phyloP scores from a whole-genome alignment of 2,888 invertebrate genomes.

The Nycteola revayana region DNA sequence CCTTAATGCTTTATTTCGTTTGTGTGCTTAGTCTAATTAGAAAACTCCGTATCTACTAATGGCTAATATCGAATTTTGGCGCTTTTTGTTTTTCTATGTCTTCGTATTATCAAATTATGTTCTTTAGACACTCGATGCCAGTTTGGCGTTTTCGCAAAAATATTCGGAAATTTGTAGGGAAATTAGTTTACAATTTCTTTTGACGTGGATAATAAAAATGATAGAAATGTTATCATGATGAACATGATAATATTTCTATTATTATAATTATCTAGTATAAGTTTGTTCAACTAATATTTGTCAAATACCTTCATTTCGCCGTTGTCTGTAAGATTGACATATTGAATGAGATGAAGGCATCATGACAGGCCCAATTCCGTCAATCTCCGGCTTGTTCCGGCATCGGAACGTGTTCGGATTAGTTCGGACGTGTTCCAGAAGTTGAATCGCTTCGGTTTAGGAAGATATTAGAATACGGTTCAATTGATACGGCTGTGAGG shows the following conservation, averaged over 20 bases:
- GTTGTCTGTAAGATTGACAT: conserved; percentile 8
- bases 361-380: conserved; percentile 45
- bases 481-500: conserved; percentile 28
- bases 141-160: too few relatives aligned
- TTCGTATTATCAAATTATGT: conserved; percentile 35
- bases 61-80: conserved; percentile 67
- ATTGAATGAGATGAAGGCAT: conserved; percentile 19
- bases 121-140: conserved; percentile 25
- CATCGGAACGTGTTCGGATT: conserved; percentile 38
- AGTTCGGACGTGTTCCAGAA: conserved; percentile 28
- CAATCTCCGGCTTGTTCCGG: conserved; percentile 54
- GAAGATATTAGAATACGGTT: conserved; percentile 48
- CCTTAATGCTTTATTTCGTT: conserved; percentile 79
- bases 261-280: too few relatives aligned
- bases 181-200: too few relatives aligned
- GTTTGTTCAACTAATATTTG: too few relatives aligned
- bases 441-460: conserved; percentile 29
- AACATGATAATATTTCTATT: too few relatives aligned
- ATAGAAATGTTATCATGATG: too few relatives aligned
- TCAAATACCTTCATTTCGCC: too few relatives aligned
- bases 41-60: conserved; percentile 71
- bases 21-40: conserved; percentile 79
- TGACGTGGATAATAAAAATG: too few relatives aligned
- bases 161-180: too few relatives aligned
- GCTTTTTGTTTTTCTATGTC: conserved; percentile 46